Evolutionary conservation across 2,888 invertebrate species (phyloP).

Genomic region (Stratiomys singularior): DNA sequence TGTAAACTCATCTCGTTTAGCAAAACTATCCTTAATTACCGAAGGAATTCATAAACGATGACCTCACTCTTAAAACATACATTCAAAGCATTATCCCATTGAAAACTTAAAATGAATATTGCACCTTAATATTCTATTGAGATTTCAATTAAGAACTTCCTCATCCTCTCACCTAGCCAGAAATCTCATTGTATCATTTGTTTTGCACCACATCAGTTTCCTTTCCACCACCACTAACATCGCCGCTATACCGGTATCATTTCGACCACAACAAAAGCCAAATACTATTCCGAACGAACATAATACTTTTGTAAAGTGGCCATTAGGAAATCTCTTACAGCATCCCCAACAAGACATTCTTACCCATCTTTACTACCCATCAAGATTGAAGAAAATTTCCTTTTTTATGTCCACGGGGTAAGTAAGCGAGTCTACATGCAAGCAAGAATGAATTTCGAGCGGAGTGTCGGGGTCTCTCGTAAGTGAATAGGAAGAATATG

Average conservation of each 20-base stretch:
- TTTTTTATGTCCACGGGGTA: background rate
- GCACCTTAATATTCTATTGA: slow-evolving; percentile 44
- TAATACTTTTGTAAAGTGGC: slow-evolving; percentile 52
- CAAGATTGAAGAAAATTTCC: slow-evolving; percentile 11
- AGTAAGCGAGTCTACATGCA: too few species aligned
- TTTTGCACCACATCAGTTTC: background rate
- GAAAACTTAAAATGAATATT: slow-evolving; percentile 39
- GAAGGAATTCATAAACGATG: background rate
- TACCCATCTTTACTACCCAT: slow-evolving; percentile 35
- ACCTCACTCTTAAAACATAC: background rate
- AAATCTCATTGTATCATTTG: background rate
- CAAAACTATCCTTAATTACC: background rate
- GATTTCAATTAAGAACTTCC: slow-evolving; percentile 38
- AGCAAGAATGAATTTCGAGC: slow-evolving; percentile 20
- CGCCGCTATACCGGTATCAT: slow-evolving; percentile 6
- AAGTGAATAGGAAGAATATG: background rate
- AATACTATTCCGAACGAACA: slow-evolving; percentile 48
- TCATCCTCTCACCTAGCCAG: background rate
- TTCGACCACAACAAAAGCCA: slow-evolving; percentile 44
- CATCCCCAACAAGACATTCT: slow-evolving; percentile 45
- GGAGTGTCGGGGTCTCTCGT: slow-evolving; percentile 15
- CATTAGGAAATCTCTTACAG: slow-evolving; percentile 52
- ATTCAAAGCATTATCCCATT: background rate
- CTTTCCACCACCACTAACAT: background rate
- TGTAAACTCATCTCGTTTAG: too few species aligned